phyloP scores from a whole-genome alignment of 2,113 vertebrate genomes.

The Cisticola juncidis region DNA sequence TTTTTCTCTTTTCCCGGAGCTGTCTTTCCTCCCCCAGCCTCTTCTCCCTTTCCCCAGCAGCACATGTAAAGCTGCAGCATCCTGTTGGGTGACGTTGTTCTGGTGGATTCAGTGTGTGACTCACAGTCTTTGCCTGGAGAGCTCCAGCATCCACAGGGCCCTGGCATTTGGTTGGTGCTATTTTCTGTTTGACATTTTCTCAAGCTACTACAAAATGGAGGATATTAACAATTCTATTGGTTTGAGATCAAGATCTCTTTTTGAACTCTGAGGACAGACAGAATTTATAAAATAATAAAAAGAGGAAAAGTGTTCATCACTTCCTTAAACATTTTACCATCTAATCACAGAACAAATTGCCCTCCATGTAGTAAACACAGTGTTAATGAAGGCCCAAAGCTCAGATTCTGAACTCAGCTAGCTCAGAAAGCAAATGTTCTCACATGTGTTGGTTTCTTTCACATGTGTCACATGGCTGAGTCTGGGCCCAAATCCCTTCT shows the following conservation, averaged over 20 bases:
- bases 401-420: neutral
- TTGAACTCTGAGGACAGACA: neutral
- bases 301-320: neutral
- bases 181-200: constrained; percentile 5
- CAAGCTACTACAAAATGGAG: neutral
- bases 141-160: neutral
- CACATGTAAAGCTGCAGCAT: neutral
- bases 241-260: neutral
- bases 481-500: neutral
- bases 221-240: neutral
- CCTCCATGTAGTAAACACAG: neutral
- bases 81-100: neutral
- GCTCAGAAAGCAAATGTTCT: neutral
- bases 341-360: neutral
- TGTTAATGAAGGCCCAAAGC: neutral
- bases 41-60: neutral
- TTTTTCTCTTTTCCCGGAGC: neutral
- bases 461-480: neutral
- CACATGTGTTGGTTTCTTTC: neutral
- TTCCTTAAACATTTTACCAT: neutral
- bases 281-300: neutral
- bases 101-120: neutral
- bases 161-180: neutral
- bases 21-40: neutral
- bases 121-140: neutral